Evolutionary conservation across 2,797 vertebrate genomes (phyloP).

Genomic region (Sebastiscus albofasciatus): DNA sequence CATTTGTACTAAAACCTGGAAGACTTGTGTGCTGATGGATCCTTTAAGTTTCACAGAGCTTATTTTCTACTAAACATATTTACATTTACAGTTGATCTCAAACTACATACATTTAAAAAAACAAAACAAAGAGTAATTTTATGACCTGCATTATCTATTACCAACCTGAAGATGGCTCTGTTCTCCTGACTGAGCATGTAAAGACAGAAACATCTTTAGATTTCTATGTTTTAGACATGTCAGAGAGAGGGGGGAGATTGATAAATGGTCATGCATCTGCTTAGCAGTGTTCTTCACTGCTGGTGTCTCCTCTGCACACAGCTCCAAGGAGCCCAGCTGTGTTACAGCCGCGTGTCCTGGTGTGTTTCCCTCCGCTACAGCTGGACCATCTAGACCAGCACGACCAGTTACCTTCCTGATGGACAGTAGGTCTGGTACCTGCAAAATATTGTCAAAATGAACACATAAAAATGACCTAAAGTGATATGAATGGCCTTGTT

Average conservation of each 20-base stretch:
- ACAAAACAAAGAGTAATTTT: neutral
- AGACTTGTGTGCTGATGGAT: neutral
- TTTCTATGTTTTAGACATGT: neutral
- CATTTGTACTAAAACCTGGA: neutral
- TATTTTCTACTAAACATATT: neutral
- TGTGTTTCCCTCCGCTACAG: slow-evolving; percentile 67
- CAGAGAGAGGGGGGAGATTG: neutral
- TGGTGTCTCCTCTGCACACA: slow-evolving; percentile 76
- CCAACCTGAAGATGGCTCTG: slow-evolving; percentile 15
- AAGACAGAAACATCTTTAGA: neutral
- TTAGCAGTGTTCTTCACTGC: slow-evolving; percentile 72
- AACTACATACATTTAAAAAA: neutral
- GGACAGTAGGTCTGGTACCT: slow-evolving; percentile 17
- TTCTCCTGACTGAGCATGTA: neutral
- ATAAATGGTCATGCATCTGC: neutral
- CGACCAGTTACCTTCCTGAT: slow-evolving; percentile 71
- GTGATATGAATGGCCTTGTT: neutral
- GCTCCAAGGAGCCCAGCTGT: slow-evolving; percentile 54
- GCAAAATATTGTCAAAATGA: slow-evolving; percentile 9
- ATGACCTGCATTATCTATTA: neutral
- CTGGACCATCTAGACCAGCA: slow-evolving; percentile 75
- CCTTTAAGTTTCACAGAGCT: neutral
- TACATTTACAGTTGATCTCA: too few species aligned
- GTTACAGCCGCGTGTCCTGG: slow-evolving; percentile 74
- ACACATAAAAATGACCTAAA: neutral